Evolutionary conservation across 2,113 vertebrate species (phyloP).

Genomic region (Oplegnathus fasciatus): DNA sequence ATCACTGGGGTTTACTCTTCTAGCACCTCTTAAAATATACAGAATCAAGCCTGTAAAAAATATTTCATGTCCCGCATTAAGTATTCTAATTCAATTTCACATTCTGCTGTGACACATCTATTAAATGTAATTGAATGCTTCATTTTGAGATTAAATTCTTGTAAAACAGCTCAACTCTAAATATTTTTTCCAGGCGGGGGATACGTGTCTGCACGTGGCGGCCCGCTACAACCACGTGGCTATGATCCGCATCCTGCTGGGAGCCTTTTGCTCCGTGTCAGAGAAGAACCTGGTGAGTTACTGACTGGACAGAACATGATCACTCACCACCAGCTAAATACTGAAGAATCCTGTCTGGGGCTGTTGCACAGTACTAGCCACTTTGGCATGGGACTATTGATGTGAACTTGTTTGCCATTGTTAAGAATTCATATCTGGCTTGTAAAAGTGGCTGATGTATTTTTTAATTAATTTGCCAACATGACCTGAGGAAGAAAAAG

Average conservation of each 20-base stretch:
- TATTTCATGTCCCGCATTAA: neutral
- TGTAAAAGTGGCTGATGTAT: neutral
- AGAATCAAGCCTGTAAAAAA: neutral
- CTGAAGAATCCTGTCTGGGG: neutral
- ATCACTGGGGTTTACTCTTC: neutral
- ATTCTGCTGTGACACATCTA: neutral
- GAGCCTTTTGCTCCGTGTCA: constrained; percentile 95
- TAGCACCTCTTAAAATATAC: neutral
- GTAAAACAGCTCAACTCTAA: neutral
- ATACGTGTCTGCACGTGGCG: constrained; percentile 95
- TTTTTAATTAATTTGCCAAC: neutral
- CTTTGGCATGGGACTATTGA: neutral
- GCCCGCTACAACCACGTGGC: constrained; percentile 96
- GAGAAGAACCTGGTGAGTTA: constrained; percentile 96
- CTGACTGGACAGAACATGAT: neutral
- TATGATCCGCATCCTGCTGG: constrained; percentile 93
- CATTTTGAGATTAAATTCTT: neutral
- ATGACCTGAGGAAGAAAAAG: neutral
- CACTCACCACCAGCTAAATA: neutral
- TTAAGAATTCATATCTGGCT: neutral
- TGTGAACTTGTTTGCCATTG: neutral
- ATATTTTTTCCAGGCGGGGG: constrained; percentile 89
- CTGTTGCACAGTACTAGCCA: neutral
- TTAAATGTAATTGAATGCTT: neutral
- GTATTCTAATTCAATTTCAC: neutral